phyloP scores from a whole-genome alignment of 2,888 invertebrate species.

The Fragum whitleyi region DNA sequence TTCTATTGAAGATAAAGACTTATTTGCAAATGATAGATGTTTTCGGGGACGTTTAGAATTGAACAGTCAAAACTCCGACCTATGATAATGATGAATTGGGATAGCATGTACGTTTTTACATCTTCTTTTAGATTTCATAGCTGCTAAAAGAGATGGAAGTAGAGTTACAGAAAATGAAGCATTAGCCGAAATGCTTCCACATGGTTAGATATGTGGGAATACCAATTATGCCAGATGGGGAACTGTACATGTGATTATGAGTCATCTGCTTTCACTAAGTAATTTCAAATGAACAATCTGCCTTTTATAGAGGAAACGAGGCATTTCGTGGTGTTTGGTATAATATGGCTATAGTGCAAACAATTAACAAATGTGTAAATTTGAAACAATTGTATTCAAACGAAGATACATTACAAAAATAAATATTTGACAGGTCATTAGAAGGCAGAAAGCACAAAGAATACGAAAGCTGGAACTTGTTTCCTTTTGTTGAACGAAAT shows the following conservation, averaged over 20 bases:
- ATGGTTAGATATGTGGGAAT: constrained; percentile 20
- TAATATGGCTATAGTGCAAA: constrained; percentile 41
- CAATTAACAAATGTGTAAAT: constrained; percentile 37
- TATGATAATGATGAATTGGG: constrained; percentile 2
- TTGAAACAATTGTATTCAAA: constrained; percentile 32
- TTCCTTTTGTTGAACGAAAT: background rate
- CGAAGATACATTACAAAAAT: constrained; percentile 35
- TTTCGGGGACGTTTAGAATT: background rate
- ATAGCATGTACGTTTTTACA: constrained; percentile 17
- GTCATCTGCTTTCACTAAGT: constrained; percentile 12
- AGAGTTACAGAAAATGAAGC: constrained; percentile 30
- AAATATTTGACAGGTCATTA: constrained; percentile 36
- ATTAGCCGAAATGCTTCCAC: constrained; percentile 34
- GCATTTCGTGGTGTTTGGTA: constrained; percentile 43
- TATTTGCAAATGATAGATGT: background rate
- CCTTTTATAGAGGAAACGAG: constrained; percentile 12
- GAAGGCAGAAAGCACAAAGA: constrained; percentile 32
- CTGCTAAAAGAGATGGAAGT: constrained; percentile 25
- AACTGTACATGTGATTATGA: constrained; percentile 13
- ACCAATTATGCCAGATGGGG: constrained; percentile 38
- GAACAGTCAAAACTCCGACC: background rate
- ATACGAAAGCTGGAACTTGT: constrained; percentile 23
- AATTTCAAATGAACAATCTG: constrained; percentile 7
- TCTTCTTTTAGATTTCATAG: constrained; percentile 23
- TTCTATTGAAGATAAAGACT: background rate